These are phyloP conservation scores for Syngnathus scovelli DNA, from an alignment of 2,113 vertebrate species.

Conservation along the genomic window DNA sequence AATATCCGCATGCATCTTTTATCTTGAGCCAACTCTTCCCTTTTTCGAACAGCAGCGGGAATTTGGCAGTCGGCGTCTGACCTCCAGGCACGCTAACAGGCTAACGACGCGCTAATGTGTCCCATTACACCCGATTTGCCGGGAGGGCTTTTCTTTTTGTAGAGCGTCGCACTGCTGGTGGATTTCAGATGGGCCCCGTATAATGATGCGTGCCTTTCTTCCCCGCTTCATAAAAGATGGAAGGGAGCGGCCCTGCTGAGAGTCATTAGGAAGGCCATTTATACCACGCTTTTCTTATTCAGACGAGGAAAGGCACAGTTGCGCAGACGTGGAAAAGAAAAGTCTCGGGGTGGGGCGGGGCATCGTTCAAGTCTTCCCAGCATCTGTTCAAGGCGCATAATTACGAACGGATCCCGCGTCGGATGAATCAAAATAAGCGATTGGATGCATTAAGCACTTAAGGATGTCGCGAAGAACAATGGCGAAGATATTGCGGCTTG, in stretches of 20 bases:
- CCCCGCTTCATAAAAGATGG: constrained; percentile 67
- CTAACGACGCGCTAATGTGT: constrained; percentile 74
- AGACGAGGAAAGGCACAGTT: constrained; percentile 51
- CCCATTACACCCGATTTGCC: constrained; percentile 73
- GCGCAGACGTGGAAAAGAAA: constrained; percentile 51
- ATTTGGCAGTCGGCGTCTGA: constrained; percentile 59
- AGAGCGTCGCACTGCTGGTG: constrained; percentile 62
- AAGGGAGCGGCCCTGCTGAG: constrained; percentile 67
- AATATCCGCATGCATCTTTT: constrained; percentile 15
- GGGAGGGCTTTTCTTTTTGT: constrained; percentile 70
- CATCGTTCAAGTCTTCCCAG: constrained; percentile 31
- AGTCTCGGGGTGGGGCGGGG: constrained; percentile 20
- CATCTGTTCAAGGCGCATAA: constrained; percentile 27
- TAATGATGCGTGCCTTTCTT: constrained; percentile 70
- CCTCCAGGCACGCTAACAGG: constrained; percentile 69
- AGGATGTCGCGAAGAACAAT: constrained; percentile 22
- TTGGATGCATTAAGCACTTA: constrained; percentile 11
- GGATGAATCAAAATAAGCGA: constrained; percentile 28
- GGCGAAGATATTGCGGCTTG: constrained; percentile 32
- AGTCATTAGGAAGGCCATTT: constrained; percentile 74
- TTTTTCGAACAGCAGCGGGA: constrained; percentile 48
- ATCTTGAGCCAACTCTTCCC: constrained; percentile 38
- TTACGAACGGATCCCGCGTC: constrained; percentile 22
- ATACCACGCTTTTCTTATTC: constrained; percentile 59
- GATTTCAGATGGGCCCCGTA: constrained; percentile 64